Percentiles rank a stretch among this genome's conserved stretches.
These are phyloP conservation scores for Solea senegalensis DNA, from an alignment of 2,113 vertebrate genomes.

Conservation along the genomic window DNA sequence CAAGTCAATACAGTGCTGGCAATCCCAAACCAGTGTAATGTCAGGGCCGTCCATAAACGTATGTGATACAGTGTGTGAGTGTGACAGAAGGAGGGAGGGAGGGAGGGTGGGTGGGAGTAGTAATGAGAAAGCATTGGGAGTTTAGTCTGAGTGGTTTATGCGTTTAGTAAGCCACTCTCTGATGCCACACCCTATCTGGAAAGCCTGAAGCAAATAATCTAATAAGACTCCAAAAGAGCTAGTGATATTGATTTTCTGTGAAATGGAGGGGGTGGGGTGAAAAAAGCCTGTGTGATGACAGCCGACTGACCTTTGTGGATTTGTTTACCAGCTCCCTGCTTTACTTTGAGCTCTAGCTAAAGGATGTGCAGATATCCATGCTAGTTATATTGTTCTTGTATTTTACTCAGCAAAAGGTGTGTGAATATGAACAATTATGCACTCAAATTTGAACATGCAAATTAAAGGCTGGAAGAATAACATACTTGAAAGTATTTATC, in stretches of 20 bases:
- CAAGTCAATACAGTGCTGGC: constrained; percentile 48
- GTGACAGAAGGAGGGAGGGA: neutral
- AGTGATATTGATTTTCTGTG: constrained; percentile 75
- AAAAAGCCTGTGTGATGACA: constrained; percentile 50
- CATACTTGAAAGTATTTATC: neutral
- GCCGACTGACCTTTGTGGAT: constrained; percentile 63
- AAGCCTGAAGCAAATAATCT: constrained; percentile 70
- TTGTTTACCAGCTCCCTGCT: constrained; percentile 52
- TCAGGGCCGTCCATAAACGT: constrained; percentile 29
- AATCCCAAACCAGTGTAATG: constrained; percentile 27
- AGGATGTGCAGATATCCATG: constrained; percentile 22
- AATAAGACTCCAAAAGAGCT: constrained; percentile 72
- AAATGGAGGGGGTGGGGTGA: constrained; percentile 56
- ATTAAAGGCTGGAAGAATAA: neutral
- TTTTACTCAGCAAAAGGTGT: neutral
- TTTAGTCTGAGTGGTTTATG: constrained; percentile 62
- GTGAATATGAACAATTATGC: neutral
- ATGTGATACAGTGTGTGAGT: constrained; percentile 1
- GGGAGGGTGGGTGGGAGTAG: neutral
- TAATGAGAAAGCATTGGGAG: constrained; percentile 47
- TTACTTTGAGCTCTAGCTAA: constrained; percentile 20
- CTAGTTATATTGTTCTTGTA: neutral
- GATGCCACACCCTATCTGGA: constrained; percentile 72
- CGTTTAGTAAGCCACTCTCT: constrained; percentile 58
- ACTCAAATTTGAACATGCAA: neutral